Evolutionary conservation across 2,797 vertebrate genomes (phyloP), one percentile per base, ranked within the genome.

Genomic region (Hemibagrus guttatus): DNA sequence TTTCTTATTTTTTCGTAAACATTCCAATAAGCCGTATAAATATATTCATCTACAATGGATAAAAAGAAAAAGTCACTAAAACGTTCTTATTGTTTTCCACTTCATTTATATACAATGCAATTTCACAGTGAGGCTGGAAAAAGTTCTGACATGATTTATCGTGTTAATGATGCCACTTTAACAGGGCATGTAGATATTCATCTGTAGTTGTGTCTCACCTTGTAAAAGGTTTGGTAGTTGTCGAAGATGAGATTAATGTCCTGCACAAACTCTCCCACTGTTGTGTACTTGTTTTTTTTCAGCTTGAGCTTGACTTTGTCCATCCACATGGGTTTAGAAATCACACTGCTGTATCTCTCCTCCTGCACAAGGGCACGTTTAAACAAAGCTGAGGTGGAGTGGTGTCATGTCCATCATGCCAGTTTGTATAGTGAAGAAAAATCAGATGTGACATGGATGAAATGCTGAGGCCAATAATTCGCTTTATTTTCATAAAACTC

Each of bases 301-400:
- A 92, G 72, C 11, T 90, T 91, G 28, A 59, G n/a, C 46, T 76
- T 76, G 42, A 92, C 87, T 79, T 35, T 87, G 58, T 92, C 74
- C 71, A 92, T 61, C 92, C 92, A 92, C 88, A 91, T 91, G 13
- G 89, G 90, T 6, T 87, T 28, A n/a, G 83, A 7, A 19, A 89
- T 85, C 21, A 87, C 31, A 71, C 78, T 35, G 3, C 52, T 58
- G 69, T 89, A 88, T 64, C 68, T 66, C 7, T 31, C 0, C n/a
- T 89, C 85, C 90, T 92, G 83, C 54, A 28, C 76, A 79, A 56
- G 28, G 54, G 59, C 68, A 71, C 35, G 17, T 16, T 68, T 31
- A 1, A 31, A 31, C 64, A 31, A 68, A 35, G 28, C 14, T 1
- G 1, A 68, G 64, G 64, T 68, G 64, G 17, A 31, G 64, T 0